These are phyloP conservation scores for Melieria omissa DNA, from an alignment of 2,888 invertebrate species.

Conservation along the genomic window DNA sequence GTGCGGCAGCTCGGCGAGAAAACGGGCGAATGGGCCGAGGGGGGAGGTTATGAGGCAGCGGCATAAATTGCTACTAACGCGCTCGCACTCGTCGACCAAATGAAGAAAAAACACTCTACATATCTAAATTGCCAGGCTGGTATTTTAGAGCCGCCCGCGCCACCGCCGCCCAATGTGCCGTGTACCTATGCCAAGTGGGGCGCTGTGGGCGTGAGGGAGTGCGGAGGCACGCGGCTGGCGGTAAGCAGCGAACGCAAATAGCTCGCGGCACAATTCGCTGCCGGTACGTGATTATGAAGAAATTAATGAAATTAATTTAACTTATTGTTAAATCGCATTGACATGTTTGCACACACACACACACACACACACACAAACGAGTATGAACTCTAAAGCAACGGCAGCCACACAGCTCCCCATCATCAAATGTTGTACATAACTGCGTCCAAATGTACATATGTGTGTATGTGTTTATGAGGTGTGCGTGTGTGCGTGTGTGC, in stretches of 20 bases:
- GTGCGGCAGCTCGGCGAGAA: too few species aligned
- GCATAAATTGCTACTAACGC: too few species aligned
- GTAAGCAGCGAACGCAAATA: background rate
- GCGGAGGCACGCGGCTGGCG: too few species aligned
- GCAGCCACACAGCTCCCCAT: slow-evolving; percentile 33
- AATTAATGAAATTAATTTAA: slow-evolving; percentile 44
- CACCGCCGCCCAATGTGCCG: too few species aligned
- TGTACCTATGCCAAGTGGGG: too few species aligned
- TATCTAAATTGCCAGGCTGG: too few species aligned
- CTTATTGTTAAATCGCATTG: slow-evolving; percentile 28
- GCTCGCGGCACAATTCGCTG: background rate
- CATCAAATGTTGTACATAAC: slow-evolving; percentile 25
- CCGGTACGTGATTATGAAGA: slow-evolving; percentile 45
- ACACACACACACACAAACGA: background rate
- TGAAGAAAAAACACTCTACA: too few species aligned
- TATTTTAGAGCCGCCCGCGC: too few species aligned
- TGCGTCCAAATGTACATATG: slow-evolving; percentile 52
- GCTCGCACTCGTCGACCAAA: too few species aligned
- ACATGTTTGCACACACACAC: slow-evolving; percentile 12
- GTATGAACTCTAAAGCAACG: background rate
- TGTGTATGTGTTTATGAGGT: slow-evolving; percentile 19
- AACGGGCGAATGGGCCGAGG: too few species aligned
- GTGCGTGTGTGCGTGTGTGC: slow-evolving; percentile 11
- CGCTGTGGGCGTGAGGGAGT: too few species aligned
- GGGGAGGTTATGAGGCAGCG: too few species aligned